Base-by-base conservation (phyloP, 1,140 invertebrate genomes). In the Teleopsis dalmanni region DNA sequence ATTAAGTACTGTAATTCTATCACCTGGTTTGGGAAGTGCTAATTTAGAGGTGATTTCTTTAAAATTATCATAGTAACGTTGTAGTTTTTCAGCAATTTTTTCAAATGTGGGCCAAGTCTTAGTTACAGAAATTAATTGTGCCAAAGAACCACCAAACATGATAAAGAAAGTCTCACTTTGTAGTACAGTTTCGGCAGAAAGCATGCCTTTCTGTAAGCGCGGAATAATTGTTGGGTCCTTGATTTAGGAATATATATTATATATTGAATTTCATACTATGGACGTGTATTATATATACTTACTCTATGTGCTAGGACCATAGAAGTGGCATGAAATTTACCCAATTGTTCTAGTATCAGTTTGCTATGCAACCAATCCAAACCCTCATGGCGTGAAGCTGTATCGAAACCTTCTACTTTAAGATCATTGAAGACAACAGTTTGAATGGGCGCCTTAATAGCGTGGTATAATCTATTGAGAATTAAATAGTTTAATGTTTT, bases 1-100 rank as follows among this genome's bases (percentile, higher is more conserved):
- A 56, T 77, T 80, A 9, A 84, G 66, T 1, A 82, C 80, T 23
- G 74, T 71, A 55, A 58, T 55, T 25, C 8, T 56, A 55, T 47
- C 57, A 0, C 26, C 48, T 3, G 55, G 44, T 37, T 43, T 70
- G 52, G 52, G 70, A 50, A 33, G 65, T 8, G 34, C 70, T 50
- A 37, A 67, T n/a, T 34, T 52, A 10, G 50, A 18, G 1, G 58
- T 53, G 1, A 78, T 25, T 3, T 60, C 54, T 19, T 44, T n/a
- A 9, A 79, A 47, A 55, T 78, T 76, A 2, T 71, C 54, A 2
- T 65, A 52, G 7, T 74, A 75, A n/a, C 73, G 75, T 46, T 57
- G 54, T 6, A 69, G 38, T 43, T 70, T 48, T 6, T 51, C 21
- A 8, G 42, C 47, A 7, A 66, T 63, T 14, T 60, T 48, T n/a